Evolutionary conservation across 2,888 invertebrate genomes (phyloP), one percentile per base, ranked within the genome.

Genomic region (Adelognathus sp.): DNA sequence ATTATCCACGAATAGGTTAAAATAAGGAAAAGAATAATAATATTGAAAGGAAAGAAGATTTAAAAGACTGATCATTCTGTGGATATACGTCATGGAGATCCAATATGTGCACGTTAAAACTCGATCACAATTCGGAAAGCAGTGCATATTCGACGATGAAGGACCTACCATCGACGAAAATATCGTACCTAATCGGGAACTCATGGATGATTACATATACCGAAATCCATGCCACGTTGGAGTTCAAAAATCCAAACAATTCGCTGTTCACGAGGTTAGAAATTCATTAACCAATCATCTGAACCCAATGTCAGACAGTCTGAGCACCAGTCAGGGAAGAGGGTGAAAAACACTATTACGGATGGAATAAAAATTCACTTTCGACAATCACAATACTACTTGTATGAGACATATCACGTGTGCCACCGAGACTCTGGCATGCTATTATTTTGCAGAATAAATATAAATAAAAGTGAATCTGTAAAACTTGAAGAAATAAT

Each of bases 41-140:
- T 41, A 33, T 9, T 3, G n/a, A 50, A 7, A 7, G 24, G 44
- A 52, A 18, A 36, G 21, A 4, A 33, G 1, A 21, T 66, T 27
- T 56, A 18, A 54, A 58, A 64, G 39, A 16, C 18, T n/a, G 31
- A 39, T 36, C 41, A 50, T 24, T 16, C n/a, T 7, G 1, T 16
- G 16, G 54, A 16, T 7, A 39, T 73, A 39, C 54, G 46, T 46
- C 39, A 93, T 93, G 93, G 93, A 93, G 82, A 87, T 92, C 18
- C 90, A 91, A 81, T 94, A 93, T 86, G 91, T 92, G 14, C 96
- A 96, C 87, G 94, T 95, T 78, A 96, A 94, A 90, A 94, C 94
- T 82, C 93, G 97, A 46, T 93, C 93, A 81, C 93, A 95, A 79
- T 97, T 96, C 89, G 97, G 97, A 0, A 93, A 93, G 82, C 95